phyloP scores from a whole-genome alignment of 1,140 invertebrate genomes.

The Venturia canescens region DNA sequence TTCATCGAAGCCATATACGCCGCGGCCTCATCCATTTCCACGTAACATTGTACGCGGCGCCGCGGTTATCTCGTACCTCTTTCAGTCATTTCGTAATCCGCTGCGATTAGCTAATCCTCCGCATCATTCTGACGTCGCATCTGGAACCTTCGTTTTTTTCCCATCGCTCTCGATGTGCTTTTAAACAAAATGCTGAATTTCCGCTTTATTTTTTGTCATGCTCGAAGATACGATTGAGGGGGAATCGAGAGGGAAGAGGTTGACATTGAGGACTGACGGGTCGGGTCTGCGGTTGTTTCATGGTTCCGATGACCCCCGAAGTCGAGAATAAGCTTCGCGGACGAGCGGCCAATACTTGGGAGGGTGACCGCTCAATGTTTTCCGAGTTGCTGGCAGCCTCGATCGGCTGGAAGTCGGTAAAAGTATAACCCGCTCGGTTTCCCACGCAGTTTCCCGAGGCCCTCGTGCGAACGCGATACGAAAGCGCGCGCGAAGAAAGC shows the following conservation, averaged over 20 bases:
- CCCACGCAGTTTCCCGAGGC: too few relatives aligned
- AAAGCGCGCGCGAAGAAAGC: too few relatives aligned
- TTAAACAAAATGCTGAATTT: neutral
- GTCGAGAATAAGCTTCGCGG: too few relatives aligned
- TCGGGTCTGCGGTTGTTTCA: too few relatives aligned
- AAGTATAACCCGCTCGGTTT: too few relatives aligned
- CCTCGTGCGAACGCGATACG: too few relatives aligned
- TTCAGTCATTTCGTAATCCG: neutral
- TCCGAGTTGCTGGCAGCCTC: too few relatives aligned
- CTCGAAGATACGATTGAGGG: neutral
- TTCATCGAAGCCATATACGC: neutral
- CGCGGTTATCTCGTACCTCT: neutral
- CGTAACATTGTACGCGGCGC: neutral
- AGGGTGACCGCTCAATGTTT: too few relatives aligned
- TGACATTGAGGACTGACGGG: too few relatives aligned
- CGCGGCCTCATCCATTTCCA: neutral
- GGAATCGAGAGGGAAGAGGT: neutral
- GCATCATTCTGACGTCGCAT: neutral
- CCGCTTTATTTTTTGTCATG: neutral
- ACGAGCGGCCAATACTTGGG: too few relatives aligned
- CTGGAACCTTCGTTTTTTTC: neutral
- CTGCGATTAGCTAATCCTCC: conserved; percentile 5
- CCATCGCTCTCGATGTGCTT: neutral
- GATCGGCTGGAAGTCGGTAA: too few relatives aligned
- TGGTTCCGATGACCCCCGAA: too few relatives aligned